Base-by-base conservation (phyloP, 2,888 invertebrate species). In the Scaptomyza caliginosa region DNA sequence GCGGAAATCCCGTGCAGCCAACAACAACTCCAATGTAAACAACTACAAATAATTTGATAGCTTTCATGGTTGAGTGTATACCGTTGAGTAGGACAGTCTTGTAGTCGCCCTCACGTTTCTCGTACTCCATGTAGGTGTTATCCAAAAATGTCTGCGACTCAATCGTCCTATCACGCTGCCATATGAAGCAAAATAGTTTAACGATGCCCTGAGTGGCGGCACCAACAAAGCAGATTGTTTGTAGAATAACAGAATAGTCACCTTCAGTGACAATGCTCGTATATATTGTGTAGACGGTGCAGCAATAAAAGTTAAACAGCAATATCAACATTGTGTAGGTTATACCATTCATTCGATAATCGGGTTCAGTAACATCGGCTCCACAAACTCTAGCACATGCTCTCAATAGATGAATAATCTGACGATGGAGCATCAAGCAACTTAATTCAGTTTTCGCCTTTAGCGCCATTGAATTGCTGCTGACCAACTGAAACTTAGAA, bases 281-380 rank as follows among this genome's bases (percentile, higher is more conserved):
- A 32, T 72, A 68, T n/a, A 75, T 69, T 0, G 81, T 82, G 28
- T 81, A 82, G 1, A 51, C n/a, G 3, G 81, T 67, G 6, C 67
- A 64, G 4, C n/a, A 7, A 21, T 54, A 67, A 23, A 60, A 78
- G 0, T 6, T 10, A 6, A n/a, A 17, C 0, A 55, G 11, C 3
- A 65, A 16, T 1, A 7, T 0, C 3, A 63, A 11, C 0, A 76
- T n/a, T 0, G 10, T 1, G 38, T 52, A 66, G 5, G 78, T 78
- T 0, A 45, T 1, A 1, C 8, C 5, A 13, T 32, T 64, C 5
- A 57, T 21, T 5, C 39, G 64, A 32, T 42, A 81, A 5, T 60
- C 8, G 0, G 54, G 34, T 0, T 30, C n/a, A 0, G 68, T n/a
- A 5, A 80, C 1, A 56, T 78, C 67, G 1, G 42, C 49, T 0